A percentile compares a stretch with the other conserved stretches of the same genome.
Conservation (phyloP, 37 sponge, comb jelly and placozoan genomes). For the Cladorhizidae sp. region DNA sequence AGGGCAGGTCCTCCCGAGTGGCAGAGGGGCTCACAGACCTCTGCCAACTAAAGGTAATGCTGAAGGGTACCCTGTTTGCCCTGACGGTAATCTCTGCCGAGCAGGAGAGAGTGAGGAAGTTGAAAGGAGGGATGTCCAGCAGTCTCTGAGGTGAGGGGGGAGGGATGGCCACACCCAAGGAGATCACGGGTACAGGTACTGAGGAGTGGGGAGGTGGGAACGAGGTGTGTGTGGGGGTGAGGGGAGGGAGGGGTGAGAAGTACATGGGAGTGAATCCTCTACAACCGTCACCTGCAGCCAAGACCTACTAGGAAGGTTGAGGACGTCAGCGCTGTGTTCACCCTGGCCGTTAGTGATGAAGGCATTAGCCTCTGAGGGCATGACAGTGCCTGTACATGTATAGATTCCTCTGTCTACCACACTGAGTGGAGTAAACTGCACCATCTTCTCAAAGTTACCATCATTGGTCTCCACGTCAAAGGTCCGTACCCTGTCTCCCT, state of each 20-base stretch:
- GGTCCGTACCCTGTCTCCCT: no score
- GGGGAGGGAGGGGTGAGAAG: background rate
- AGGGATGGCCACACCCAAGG: no score
- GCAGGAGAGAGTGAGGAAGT: constrained; percentile 18
- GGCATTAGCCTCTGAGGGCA: background rate
- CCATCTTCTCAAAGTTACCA: background rate
- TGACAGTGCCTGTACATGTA: constrained; percentile 1
- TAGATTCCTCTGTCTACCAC: background rate
- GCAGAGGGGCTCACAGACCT: background rate
- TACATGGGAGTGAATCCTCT: background rate
- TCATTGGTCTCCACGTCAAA: background rate
- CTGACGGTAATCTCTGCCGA: background rate
- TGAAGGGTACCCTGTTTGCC: background rate
- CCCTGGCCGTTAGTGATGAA: background rate
- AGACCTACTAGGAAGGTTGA: background rate
- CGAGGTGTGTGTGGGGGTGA: background rate
- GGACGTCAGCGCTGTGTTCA: background rate
- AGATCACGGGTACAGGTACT: background rate
- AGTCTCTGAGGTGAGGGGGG: background rate
- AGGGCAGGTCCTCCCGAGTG: background rate
- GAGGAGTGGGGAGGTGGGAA: background rate
- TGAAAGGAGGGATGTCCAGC: constrained; percentile 19
- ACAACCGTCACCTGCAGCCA: background rate
- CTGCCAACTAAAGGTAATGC: background rate
- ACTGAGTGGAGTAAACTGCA: constrained; percentile 9